phyloP scores from a whole-genome alignment of 2,113 vertebrate species.

The Crotalus horridus region DNA sequence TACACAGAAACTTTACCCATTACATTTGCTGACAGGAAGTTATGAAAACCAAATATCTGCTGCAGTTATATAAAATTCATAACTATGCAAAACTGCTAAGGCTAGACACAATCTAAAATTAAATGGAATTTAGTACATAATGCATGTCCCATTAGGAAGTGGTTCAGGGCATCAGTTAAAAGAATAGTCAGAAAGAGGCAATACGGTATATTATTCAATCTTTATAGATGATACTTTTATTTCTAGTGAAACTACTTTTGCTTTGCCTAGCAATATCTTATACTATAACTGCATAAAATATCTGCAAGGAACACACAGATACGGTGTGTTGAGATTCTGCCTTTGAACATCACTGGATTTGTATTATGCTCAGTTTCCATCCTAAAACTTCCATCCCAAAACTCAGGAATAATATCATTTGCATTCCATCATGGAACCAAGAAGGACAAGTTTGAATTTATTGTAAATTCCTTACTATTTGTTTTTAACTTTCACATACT shows the following conservation, averaged over 20 bases:
- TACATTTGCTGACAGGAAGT: conserved; percentile 23
- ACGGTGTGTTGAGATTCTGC: background rate
- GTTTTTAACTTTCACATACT: background rate
- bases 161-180: background rate
- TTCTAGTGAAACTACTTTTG: background rate
- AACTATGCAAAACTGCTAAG: conserved; percentile 22
- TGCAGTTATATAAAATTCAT: conserved; percentile 20
- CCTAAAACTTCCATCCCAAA: background rate
- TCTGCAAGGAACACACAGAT: background rate
- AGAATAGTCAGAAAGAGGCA: background rate
- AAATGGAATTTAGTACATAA: conserved; percentile 17
- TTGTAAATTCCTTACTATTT: background rate
- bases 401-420: background rate
- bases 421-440: background rate
- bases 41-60: conserved; percentile 13
- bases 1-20: background rate
- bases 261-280: background rate
- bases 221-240: background rate
- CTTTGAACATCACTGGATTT: background rate
- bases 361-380: background rate
- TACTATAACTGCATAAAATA: background rate
- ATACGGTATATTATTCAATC: background rate
- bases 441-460: background rate
- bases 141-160: conserved; percentile 2
- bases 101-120: conserved; percentile 14